A percentile compares a stretch with the other conserved stretches of the same genome.
These are phyloP conservation scores for Tanytarsus gracilentus DNA, from an alignment of 2,888 invertebrate species.

Conservation along the genomic window DNA sequence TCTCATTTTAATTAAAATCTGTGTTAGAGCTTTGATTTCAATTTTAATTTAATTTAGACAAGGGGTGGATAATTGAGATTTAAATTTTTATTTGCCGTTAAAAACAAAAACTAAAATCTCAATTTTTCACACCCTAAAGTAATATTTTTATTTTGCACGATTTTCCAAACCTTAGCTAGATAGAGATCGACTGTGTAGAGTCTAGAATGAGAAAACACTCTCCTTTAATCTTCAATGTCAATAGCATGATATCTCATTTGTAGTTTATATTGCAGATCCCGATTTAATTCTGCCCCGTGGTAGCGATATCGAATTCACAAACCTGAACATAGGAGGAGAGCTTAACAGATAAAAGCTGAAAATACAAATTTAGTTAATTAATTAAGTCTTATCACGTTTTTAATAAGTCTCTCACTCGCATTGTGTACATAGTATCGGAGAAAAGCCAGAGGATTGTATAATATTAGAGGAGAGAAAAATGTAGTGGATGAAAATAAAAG, in stretches of 20 bases:
- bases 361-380: slow-evolving; percentile 23
- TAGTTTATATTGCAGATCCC: slow-evolving; percentile 46
- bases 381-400: slow-evolving; percentile 29
- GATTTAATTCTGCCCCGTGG: slow-evolving; percentile 44
- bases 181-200: too few relatives aligned
- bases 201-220: too few relatives aligned
- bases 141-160: too few relatives aligned
- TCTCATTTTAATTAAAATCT: too few relatives aligned
- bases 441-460: too few relatives aligned
- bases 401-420: neutral
- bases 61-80: too few relatives aligned
- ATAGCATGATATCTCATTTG: slow-evolving; percentile 28
- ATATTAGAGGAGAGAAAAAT: neutral
- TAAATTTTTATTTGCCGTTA: too few relatives aligned
- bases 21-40: too few relatives aligned
- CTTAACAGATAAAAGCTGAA: slow-evolving; percentile 33
- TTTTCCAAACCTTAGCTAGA: too few relatives aligned
- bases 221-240: neutral
- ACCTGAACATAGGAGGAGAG: slow-evolving; percentile 40
- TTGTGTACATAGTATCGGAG: neutral
- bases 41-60: too few relatives aligned
- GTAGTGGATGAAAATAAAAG: neutral
- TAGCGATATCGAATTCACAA: slow-evolving; percentile 44
- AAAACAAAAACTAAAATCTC: too few relatives aligned
- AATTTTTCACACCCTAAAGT: too few relatives aligned